Conservation (phyloP, 2,888 invertebrate genomes). For the Tinea trinotella region DNA sequence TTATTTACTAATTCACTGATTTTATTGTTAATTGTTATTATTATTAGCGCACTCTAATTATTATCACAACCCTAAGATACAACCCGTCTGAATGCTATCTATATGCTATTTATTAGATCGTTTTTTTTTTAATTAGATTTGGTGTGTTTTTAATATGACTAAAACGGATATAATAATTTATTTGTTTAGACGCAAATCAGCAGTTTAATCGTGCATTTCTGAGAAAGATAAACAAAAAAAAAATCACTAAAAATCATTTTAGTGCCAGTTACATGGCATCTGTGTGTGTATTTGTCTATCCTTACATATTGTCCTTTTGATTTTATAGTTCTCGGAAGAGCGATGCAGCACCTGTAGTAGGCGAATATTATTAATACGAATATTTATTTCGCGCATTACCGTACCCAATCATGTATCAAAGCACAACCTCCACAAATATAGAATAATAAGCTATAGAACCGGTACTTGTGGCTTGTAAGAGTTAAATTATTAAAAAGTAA, state of each 20-base stretch:
- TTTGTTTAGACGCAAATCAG: no score
- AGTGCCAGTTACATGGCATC: no score
- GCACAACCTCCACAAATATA: not conserved
- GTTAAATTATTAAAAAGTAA: not conserved
- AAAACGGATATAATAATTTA: no score
- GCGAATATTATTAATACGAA: not conserved
- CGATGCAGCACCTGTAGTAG: not conserved
- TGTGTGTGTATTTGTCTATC: no score
- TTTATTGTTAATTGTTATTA: no score
- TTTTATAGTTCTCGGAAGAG: not conserved
- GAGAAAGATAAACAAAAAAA: no score
- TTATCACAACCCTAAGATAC: not conserved
- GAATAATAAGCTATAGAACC: not conserved
- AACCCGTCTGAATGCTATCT: not conserved
- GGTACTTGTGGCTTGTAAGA: no score
- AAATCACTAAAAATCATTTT: no score
- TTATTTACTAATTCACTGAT: no score
- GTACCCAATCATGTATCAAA: not conserved
- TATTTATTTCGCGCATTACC: not conserved
- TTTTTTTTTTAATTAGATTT: not conserved
- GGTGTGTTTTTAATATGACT: no score
- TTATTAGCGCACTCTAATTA: no score
- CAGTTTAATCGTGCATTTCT: no score
- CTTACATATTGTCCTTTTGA: conserved; percentile 9
- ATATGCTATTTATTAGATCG: not conserved